These are phyloP conservation scores for Micronycteris hirsuta DNA, from an alignment of 2,113 vertebrate genomes.

Conservation along the genomic window DNA sequence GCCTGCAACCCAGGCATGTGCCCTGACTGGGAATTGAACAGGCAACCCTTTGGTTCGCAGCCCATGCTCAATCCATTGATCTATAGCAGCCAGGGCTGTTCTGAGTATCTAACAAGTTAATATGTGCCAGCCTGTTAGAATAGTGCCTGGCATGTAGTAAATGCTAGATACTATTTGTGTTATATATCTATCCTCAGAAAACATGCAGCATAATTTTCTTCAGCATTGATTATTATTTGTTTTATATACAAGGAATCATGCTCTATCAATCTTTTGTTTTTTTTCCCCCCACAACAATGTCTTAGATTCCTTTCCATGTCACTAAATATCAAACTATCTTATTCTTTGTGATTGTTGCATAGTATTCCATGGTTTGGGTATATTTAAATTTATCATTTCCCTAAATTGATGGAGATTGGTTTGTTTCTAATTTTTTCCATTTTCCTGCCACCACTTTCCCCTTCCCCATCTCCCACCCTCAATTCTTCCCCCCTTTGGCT, in stretches of 20 bases:
- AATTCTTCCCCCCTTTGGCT: too few relatives aligned
- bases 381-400: neutral
- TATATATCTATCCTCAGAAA: neutral
- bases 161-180: neutral
- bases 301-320: neutral
- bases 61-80: too few relatives aligned
- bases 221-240: neutral
- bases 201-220: neutral
- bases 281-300: neutral
- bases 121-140: neutral
- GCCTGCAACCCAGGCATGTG: too few relatives aligned
- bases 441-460: too few relatives aligned
- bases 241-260: neutral
- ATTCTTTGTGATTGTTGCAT: neutral
- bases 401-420: neutral
- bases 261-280: neutral
- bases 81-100: neutral
- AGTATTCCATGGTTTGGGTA: neutral
- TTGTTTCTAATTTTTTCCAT: neutral
- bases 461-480: too few relatives aligned
- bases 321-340: neutral
- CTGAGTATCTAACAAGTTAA: neutral
- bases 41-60: too few relatives aligned
- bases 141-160: neutral
- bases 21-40: too few relatives aligned